These are phyloP conservation scores for Bufo gargarizans DNA, from an alignment of 2,113 vertebrate genomes.

Conservation along the genomic window DNA sequence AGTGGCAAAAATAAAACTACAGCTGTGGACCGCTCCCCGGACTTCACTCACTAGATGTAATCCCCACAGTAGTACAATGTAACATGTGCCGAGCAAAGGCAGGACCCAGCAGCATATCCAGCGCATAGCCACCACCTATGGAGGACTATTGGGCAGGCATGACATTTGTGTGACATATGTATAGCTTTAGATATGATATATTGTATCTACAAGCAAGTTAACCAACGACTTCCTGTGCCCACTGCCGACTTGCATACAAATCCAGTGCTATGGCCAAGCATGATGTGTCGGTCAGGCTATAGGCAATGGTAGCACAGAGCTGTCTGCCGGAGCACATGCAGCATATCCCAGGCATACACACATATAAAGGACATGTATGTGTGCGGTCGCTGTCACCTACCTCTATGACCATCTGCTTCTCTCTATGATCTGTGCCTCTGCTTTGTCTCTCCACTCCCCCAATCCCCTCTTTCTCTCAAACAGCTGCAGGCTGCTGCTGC, in stretches of 20 bases:
- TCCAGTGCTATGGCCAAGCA: no score
- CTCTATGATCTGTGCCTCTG: slow-evolving; percentile 10
- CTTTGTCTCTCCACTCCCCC: slow-evolving; percentile 35
- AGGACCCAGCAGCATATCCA: neutral
- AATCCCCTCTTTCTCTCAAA: slow-evolving; percentile 37
- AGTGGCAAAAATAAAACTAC: neutral
- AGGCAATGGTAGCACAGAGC: neutral
- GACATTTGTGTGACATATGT: neutral
- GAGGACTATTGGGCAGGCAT: neutral
- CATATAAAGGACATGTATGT: neutral
- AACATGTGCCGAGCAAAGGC: neutral
- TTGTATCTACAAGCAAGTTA: neutral
- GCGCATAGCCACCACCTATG: neutral
- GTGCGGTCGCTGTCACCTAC: slow-evolving; percentile 26
- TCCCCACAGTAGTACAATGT: neutral
- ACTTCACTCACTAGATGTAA: neutral
- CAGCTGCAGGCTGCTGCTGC: slow-evolving; percentile 46
- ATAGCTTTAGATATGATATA: no score
- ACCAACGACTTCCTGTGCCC: neutral
- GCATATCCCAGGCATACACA: neutral
- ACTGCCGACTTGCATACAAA: neutral
- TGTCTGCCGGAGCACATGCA: neutral
- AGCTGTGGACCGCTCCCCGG: neutral
- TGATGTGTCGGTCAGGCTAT: neutral
- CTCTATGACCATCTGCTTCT: slow-evolving; percentile 4